Evolutionary conservation across 2,888 invertebrate species (phyloP), one percentile per base, ranked within the genome.

Genomic region (Mellilla xanthometata): DNA sequence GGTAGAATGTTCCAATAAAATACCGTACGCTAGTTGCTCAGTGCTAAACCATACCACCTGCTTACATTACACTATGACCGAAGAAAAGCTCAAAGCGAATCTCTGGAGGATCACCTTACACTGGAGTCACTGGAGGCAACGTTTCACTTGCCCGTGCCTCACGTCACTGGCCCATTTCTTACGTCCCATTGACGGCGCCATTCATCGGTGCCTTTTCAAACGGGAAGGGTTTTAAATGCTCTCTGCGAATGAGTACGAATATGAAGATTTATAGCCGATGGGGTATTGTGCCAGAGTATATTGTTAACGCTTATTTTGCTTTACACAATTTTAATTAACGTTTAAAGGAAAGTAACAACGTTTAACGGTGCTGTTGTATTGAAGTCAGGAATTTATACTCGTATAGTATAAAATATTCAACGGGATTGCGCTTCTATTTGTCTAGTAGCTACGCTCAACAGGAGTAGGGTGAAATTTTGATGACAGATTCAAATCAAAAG

Each of bases 111-210:
- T 70, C 78, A 61, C 29, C 45, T 58, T 74, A 76, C 56, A 68
- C 59, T 76, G n/a, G n/a, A n/a, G n/a, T n/a, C n/a, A n/a, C n/a
- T n/a, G 75, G 81, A 64, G 43, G 41, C 58, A 75, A 67, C 72
- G 65, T 73, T 76, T 77, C 79, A 77, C 81, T 78, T 77, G 77
- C n/a, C n/a, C n/a, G n/a, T n/a, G n/a, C 69, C 71, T 66, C 72
- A 75, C 79, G 75, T 81, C 79, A 79, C 78, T 81, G 78, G 81
- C 84, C 82, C 76, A 86, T 85, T 85, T 83, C 87, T 86, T 85
- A 81, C 86, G 76, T 82, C 73, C 86, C 86, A 88, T 88, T 87
- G 87, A 85, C 85, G 56, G 61, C 68, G 65, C 80, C 79, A 87
- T 86, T 87, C 87, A 86, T 79, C 75, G 78, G 74, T 69, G 79